These are phyloP conservation scores for Acropora tenuis DNA, from an alignment of 64 coral and sea anemone genomes.

Conservation along the genomic window DNA sequence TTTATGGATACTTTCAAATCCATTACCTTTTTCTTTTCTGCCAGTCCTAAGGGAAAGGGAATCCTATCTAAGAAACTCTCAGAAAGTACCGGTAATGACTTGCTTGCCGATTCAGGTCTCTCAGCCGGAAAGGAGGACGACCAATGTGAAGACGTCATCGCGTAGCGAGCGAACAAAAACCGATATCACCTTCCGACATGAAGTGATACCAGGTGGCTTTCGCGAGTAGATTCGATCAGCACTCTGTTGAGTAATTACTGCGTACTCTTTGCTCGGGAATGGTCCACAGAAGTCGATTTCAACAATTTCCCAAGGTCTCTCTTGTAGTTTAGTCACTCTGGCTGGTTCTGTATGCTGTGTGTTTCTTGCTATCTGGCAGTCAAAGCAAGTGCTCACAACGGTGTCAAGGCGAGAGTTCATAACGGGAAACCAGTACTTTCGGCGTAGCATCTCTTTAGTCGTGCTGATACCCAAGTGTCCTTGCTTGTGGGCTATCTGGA, in stretches of 20 bases:
- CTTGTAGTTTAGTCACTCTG: too few species aligned
- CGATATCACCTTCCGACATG: conserved; percentile 44
- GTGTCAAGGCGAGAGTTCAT: conserved; percentile 69
- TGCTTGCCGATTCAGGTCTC: conserved; percentile 3
- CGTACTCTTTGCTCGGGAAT: conserved; percentile 70
- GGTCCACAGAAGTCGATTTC: conserved; percentile 60
- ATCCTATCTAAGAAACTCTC: conserved; percentile 10
- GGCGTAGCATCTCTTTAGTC: conserved; percentile 36
- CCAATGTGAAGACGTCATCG: conserved; percentile 52
- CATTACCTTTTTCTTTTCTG: conserved; percentile 36
- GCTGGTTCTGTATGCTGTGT: too few species aligned
- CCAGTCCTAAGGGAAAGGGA: conserved; percentile 21
- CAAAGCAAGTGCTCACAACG: conserved; percentile 41
- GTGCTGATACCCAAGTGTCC: conserved; percentile 74
- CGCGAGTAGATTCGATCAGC: conserved; percentile 66
- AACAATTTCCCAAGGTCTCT: too few species aligned
- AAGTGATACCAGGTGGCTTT: conserved; percentile 48
- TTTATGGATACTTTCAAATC: conserved; percentile 40
- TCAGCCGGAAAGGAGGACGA: conserved; percentile 16
- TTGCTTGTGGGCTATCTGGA: conserved; percentile 61
- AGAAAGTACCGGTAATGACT: conserved; percentile 18
- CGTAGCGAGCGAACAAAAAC: conserved; percentile 31
- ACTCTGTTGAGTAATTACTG: conserved; percentile 62
- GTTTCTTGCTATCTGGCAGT: conserved; percentile 13
- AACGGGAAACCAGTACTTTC: conserved; percentile 48